A percentile compares a stretch with the other conserved stretches of the same genome.
These are phyloP conservation scores for Xenus cinereus DNA, from an alignment of 2,113 vertebrate genomes.

Conservation along the genomic window DNA sequence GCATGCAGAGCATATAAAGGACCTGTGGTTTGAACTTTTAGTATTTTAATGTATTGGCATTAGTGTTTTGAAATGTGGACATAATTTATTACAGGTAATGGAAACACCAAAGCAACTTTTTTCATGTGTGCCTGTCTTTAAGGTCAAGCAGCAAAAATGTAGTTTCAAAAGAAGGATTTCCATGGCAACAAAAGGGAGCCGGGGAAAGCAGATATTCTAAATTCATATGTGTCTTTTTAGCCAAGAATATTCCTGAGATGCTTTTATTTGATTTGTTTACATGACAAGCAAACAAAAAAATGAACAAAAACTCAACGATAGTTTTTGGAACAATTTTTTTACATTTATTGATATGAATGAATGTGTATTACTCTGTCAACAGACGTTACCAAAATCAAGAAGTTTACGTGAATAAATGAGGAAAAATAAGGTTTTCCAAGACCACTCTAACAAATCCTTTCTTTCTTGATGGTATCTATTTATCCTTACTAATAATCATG, in stretches of 20 bases:
- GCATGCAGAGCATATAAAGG: not conserved
- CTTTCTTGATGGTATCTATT: not conserved
- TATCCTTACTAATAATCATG: not conserved
- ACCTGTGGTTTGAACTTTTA: not conserved
- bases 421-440: not conserved
- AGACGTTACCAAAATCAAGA: not conserved
- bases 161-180: slow-evolving; percentile 14
- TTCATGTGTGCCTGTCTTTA: not conserved
- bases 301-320: not conserved
- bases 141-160: not conserved
- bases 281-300: not conserved
- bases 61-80: not conserved
- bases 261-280: not conserved
- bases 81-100: not conserved
- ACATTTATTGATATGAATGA: not conserved
- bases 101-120: not conserved
- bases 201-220: not conserved
- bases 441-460: not conserved
- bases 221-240: not conserved
- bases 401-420: not conserved
- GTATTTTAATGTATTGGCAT: not conserved
- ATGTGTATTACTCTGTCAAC: not conserved
- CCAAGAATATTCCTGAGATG: not conserved
- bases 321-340: not conserved
- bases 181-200: slow-evolving; percentile 26